A percentile compares a stretch with the other conserved stretches of the same genome.
Evolutionary conservation across 2,888 invertebrate species (phyloP).

Genomic region (Elegia similella): DNA sequence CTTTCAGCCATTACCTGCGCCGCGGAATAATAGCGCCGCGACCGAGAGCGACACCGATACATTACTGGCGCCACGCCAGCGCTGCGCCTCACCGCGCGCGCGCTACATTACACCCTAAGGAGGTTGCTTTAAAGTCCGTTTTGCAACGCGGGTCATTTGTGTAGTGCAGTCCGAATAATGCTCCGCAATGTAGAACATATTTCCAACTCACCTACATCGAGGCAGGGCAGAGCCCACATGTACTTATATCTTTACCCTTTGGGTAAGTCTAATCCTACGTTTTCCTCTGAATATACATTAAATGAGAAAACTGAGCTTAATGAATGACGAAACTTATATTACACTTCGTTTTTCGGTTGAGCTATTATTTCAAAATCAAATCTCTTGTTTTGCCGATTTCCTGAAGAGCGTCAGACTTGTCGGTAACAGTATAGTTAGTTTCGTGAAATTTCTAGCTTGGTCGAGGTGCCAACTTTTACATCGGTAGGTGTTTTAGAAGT

Average conservation of each 20-base stretch:
- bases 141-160: not conserved
- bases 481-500: too few species aligned
- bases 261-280: too few species aligned
- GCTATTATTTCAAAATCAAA: too few species aligned
- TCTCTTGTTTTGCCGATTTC: too few species aligned
- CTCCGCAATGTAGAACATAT: conserved; percentile 1
- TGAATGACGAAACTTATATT: too few species aligned
- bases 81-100: not conserved
- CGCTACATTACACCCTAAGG: not conserved
- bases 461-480: too few species aligned
- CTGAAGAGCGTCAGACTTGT: too few species aligned
- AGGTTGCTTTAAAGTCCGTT: not conserved
- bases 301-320: too few species aligned
- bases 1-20: not conserved
- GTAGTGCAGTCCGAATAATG: conserved; percentile 8
- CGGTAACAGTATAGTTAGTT: not conserved
- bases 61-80: conserved; percentile 3
- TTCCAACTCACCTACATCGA: conserved; percentile 8
- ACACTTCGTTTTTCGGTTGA: too few species aligned
- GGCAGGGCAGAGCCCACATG: not conserved
- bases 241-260: too few species aligned
- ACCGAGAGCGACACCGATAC: not conserved
- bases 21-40: not conserved
- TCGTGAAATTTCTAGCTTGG: too few species aligned
- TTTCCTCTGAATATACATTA: too few species aligned